phyloP scores from a whole-genome alignment of 2,888 invertebrate species.

The Chironomus riparius region DNA sequence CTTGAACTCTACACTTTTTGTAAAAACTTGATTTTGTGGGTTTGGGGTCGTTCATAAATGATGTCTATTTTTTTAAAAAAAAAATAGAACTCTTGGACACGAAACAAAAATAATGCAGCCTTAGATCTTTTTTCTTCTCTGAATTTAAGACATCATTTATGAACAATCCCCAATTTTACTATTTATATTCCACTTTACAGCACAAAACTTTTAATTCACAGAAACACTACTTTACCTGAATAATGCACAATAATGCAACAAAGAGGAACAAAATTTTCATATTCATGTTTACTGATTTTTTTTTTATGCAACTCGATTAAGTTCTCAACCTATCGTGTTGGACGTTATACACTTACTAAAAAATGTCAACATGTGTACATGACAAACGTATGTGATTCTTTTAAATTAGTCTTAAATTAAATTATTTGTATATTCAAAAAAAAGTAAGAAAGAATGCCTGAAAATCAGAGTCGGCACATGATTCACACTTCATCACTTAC shows the following conservation, averaged over 20 bases:
- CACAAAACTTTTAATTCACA: background rate
- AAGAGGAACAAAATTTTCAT: slow-evolving; percentile 21
- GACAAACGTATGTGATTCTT: background rate
- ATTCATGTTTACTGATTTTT: slow-evolving; percentile 8
- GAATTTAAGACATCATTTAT: no score
- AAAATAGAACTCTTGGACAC: no score
- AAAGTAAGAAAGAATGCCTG: no score
- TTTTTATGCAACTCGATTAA: background rate
- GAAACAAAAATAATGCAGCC: no score
- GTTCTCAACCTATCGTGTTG: background rate
- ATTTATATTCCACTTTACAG: background rate
- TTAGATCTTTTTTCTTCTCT: no score
- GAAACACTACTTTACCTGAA: slow-evolving; percentile 1
- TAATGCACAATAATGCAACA: slow-evolving; percentile 26
- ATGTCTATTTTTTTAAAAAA: no score
- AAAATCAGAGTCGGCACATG: no score
- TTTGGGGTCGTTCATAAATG: background rate
- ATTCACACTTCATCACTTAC: background rate
- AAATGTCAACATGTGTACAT: background rate
- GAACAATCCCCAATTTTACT: background rate
- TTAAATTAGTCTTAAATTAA: background rate
- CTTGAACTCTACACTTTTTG: no score
- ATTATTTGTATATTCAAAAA: background rate
- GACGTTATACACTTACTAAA: background rate
- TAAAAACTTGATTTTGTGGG: no score